These are phyloP conservation scores for Pherbina coryleti DNA, from an alignment of 2,888 invertebrate species.

Conservation along the genomic window DNA sequence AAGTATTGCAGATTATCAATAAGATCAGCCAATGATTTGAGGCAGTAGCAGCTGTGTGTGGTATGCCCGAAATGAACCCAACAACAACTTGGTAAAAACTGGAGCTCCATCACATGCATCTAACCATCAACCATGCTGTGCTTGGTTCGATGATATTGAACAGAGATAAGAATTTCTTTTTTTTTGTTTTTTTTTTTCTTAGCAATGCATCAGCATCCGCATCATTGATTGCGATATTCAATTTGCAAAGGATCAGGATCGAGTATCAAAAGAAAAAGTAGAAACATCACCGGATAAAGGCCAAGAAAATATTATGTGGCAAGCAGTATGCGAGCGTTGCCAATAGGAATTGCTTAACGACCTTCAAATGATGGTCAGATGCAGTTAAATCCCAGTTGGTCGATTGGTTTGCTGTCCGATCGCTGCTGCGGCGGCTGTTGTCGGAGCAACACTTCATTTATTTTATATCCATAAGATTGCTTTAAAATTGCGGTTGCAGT, in stretches of 20 bases:
- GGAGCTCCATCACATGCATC: neutral
- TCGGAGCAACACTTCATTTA: slow-evolving; percentile 34
- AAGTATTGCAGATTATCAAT: neutral
- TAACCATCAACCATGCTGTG: neutral
- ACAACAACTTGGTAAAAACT: neutral
- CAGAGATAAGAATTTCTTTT: neutral
- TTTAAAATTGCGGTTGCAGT: slow-evolving; percentile 35
- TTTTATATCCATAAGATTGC: slow-evolving; percentile 35
- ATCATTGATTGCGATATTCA: slow-evolving; percentile 19
- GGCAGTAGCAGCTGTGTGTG: neutral
- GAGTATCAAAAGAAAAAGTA: neutral
- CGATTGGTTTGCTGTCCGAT: neutral
- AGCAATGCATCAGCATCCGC: neutral
- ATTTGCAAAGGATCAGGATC: slow-evolving; percentile 8
- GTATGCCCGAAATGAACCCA: neutral
- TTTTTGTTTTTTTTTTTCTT: too few species aligned
- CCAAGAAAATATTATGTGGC: neutral
- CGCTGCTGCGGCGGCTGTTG: neutral
- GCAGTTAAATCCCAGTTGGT: neutral
- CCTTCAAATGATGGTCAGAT: neutral
- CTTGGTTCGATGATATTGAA: neutral
- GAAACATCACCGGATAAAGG: neutral
- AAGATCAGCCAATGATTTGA: slow-evolving; percentile 1
- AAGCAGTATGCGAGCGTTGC: neutral
- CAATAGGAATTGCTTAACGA: slow-evolving; percentile 11